Base-by-base conservation (phyloP, 2,888 invertebrate species). In the Spilosoma lubricipeda region DNA sequence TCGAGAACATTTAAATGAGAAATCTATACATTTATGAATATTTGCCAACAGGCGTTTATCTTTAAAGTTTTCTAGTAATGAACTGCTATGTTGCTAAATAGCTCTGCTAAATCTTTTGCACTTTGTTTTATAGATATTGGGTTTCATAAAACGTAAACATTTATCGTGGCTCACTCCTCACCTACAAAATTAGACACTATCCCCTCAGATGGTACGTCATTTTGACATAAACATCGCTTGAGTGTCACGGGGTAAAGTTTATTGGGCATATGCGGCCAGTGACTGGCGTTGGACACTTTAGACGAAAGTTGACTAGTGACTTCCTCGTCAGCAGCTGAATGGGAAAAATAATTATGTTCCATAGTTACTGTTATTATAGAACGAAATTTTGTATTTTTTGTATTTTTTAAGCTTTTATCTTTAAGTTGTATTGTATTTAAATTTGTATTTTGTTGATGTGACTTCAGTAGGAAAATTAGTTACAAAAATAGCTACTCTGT, bases 1-100 rank as follows among this genome's bases (percentile, higher is more conserved):
- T 52, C 27, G 11, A 56, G 52, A 66, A 66, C 27, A 18, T 45
- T 66, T n/a, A 52, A 48, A 48, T 67, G 39, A 52, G 42, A 27
- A 39, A 67, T 48, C 27, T 11, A 64, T 72, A 74, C 80, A 80
- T 84, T 84, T 79, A 84, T 80, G 72, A 68, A 67, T 77, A 77
- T 85, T 79, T 81, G 78, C 42, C 59, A 69, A 71, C 73, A 74
- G 63, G 69, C 77, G 71, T 89, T 89, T 87, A 89, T 89, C 89
- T 87, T 85, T 86, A 86, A 89, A 89, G 85, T 89, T 89, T 89
- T 82, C 85, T 87, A 89, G 88, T 89, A 89, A 89, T 88, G 88
- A 84, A 82, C 86, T 84, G 76, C n/a, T n/a, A n/a, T n/a, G 76
- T 78, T 68, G 78, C 77, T 85, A 85, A 83, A 85, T 83, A 81